These are phyloP conservation scores for Pampusana beccarii DNA, from an alignment of 2,113 vertebrate genomes.

Conservation along the genomic window DNA sequence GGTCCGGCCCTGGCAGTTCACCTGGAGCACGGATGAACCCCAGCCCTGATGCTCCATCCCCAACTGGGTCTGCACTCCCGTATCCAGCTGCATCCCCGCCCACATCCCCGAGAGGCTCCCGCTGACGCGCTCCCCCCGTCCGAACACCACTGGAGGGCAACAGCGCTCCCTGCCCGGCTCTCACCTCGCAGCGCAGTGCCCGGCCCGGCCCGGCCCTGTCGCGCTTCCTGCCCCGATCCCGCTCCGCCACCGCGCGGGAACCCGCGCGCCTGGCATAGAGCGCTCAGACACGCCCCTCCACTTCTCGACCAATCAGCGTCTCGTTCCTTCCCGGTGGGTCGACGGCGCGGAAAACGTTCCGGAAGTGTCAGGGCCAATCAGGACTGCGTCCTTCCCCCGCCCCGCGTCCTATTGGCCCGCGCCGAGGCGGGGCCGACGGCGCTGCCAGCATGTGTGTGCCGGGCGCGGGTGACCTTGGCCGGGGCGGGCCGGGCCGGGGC, in stretches of 20 bases:
- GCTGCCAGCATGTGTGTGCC: background rate
- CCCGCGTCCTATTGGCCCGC: background rate
- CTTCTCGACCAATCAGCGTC: background rate
- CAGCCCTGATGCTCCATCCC: background rate
- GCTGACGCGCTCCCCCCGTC: background rate
- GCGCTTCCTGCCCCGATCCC: background rate
- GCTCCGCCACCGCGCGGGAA: background rate
- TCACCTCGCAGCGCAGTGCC: background rate
- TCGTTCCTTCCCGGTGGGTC: background rate
- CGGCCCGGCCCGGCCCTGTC: background rate
- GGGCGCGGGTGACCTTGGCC: background rate
- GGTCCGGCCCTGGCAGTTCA: background rate
- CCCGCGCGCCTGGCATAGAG: background rate
- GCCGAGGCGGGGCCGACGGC: background rate
- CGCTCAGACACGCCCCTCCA: background rate
- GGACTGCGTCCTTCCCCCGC: background rate
- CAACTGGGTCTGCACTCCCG: background rate
- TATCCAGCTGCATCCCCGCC: background rate
- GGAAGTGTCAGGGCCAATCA: background rate
- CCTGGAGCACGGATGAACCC: background rate
- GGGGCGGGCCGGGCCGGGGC: background rate
- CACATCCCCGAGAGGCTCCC: background rate
- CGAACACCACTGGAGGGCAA: fast-evolving
- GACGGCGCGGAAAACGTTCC: too few relatives aligned
- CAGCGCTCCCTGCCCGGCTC: background rate